Evolutionary conservation across 1,140 invertebrate species (phyloP).

Genomic region (Drosophila biarmipes): DNA sequence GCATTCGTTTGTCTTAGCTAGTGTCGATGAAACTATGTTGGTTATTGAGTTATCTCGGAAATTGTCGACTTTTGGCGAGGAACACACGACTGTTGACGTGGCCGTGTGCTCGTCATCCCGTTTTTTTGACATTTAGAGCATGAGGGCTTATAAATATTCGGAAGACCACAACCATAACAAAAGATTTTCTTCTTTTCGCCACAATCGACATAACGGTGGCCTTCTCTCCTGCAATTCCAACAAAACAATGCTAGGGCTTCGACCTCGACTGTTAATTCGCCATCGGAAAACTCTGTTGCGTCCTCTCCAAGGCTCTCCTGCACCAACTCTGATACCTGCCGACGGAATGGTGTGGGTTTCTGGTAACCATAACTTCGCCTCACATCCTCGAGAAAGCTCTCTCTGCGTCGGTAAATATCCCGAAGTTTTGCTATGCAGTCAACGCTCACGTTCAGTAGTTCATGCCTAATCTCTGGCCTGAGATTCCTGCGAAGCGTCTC

Average conservation of each 20-base stretch:
- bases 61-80: neutral
- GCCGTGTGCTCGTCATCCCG: neutral
- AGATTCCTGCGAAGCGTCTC: neutral
- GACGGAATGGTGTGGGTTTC: neutral
- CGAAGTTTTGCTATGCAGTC: neutral
- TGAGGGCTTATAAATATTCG: neutral
- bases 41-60: neutral
- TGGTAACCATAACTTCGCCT: neutral
- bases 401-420: neutral
- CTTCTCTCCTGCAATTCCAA: neutral
- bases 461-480: neutral
- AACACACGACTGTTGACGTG: neutral
- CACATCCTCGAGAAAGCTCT: neutral
- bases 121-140: neutral
- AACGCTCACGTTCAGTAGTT: neutral
- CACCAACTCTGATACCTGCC: neutral
- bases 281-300: neutral
- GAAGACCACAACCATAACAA: neutral
- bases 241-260: neutral
- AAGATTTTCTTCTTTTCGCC: neutral
- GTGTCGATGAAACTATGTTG: neutral
- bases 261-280: neutral
- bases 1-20: neutral
- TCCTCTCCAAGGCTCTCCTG: neutral
- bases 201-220: neutral